Evolutionary conservation across 2,888 invertebrate genomes (phyloP).

Genomic region (Itoplectis maculator): DNA sequence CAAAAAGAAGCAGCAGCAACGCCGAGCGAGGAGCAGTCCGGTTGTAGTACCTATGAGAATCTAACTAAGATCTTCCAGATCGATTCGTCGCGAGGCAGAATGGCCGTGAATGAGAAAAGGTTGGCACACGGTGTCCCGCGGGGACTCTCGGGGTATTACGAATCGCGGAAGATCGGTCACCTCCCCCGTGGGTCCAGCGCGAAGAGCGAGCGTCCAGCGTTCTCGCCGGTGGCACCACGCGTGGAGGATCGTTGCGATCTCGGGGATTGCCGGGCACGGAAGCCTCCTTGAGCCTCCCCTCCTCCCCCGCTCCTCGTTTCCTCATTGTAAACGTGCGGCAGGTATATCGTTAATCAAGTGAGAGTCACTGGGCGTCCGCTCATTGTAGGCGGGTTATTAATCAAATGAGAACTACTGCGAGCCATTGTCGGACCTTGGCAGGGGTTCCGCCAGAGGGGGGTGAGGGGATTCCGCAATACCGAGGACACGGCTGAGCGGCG

Average conservation of each 20-base stretch:
- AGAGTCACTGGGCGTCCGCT: slow-evolving; percentile 81
- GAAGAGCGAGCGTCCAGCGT: neutral
- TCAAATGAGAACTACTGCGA: slow-evolving; percentile 84
- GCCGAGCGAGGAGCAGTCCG: slow-evolving; percentile 15
- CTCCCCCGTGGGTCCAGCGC: slow-evolving; percentile 28
- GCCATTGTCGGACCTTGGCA: slow-evolving; percentile 78
- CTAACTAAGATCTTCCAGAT: slow-evolving; percentile 38
- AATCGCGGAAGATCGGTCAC: slow-evolving; percentile 56
- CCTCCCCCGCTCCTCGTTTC: slow-evolving; percentile 53
- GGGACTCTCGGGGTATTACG: slow-evolving; percentile 40
- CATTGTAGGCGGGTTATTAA: slow-evolving; percentile 84
- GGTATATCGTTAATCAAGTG: slow-evolving; percentile 83
- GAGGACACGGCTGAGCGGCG: slow-evolving; percentile 35
- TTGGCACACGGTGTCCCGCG: slow-evolving; percentile 42
- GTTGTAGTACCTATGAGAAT: slow-evolving; percentile 21
- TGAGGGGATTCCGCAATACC: slow-evolving; percentile 59
- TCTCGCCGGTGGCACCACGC: neutral
- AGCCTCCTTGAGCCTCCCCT: slow-evolving; percentile 41
- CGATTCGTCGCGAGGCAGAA: slow-evolving; percentile 23
- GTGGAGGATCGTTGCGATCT: slow-evolving; percentile 29
- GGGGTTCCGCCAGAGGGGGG: slow-evolving; percentile 65
- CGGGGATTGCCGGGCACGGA: slow-evolving; percentile 47
- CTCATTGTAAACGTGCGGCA: slow-evolving; percentile 73
- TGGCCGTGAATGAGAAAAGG: slow-evolving; percentile 33
- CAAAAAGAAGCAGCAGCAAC: neutral